A percentile compares a stretch with the other conserved stretches of the same genome.
These are phyloP conservation scores for Darevskia mixta DNA, from an alignment of 2,797 vertebrate genomes.

Conservation along the genomic window DNA sequence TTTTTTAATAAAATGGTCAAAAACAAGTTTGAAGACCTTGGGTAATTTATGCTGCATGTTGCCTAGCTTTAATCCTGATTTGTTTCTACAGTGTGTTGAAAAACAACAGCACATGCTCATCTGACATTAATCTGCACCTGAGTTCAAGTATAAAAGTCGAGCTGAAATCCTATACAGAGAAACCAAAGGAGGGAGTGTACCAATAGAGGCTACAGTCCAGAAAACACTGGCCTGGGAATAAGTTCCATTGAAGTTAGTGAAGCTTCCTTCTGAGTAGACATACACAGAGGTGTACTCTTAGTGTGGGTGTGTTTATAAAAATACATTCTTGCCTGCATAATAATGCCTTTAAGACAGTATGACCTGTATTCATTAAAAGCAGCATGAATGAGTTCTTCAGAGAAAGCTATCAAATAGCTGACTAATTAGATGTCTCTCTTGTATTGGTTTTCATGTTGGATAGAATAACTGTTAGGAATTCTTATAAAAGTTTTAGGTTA, in stretches of 20 bases:
- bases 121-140: not conserved
- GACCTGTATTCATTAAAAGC: constrained; percentile 45
- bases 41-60: constrained; percentile 64
- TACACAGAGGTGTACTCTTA: not conserved
- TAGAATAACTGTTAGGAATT: constrained; percentile 82
- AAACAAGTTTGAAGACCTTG: constrained; percentile 67
- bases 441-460: constrained; percentile 79
- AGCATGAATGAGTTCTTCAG: constrained; percentile 55
- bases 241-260: not conserved
- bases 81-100: not conserved
- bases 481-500: constrained; percentile 81
- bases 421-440: constrained; percentile 79
- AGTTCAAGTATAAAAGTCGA: not conserved
- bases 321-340: constrained; percentile 13
- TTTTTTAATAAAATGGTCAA: constrained; percentile 77
- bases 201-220: not conserved
- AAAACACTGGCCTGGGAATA: not conserved
- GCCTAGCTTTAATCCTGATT: constrained; percentile 1
- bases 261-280: not conserved
- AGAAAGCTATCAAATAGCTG: constrained; percentile 70
- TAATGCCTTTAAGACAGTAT: constrained; percentile 41
- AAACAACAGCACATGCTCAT: not conserved
- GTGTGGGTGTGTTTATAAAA: not conserved
- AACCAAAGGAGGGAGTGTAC: not conserved
- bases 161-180: not conserved